Percentiles rank a stretch among this genome's conserved stretches.
Conservation (phyloP, 2,888 invertebrate species). For the Tiphia femorata region DNA sequence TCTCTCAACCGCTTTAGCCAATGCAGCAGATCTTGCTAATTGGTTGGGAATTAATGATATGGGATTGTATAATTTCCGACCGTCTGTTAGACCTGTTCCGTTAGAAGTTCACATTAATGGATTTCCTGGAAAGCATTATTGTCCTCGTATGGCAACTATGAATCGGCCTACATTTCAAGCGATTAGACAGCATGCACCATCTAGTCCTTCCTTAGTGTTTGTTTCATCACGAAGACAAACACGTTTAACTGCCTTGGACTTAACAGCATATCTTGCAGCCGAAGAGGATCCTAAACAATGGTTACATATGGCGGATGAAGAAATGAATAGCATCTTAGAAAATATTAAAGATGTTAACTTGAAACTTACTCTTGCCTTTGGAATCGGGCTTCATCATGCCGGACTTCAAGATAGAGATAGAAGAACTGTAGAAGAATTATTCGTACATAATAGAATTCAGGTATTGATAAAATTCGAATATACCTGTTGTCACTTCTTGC, state of each 20-base stretch:
- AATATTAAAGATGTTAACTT: conserved; percentile 87
- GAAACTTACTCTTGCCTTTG: conserved; percentile 94
- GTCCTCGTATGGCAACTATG: conserved; percentile 99
- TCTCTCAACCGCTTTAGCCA: conserved; percentile 96
- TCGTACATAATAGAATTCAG: conserved; percentile 95
- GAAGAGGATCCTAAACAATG: conserved; percentile 96
- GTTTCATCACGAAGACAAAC: conserved; percentile 98
- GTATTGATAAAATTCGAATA: conserved; percentile 64
- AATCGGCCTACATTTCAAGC: conserved; percentile 98
- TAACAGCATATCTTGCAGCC: conserved; percentile 90
- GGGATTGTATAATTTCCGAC: conserved; percentile 97
- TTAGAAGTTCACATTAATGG: conserved; percentile 94
- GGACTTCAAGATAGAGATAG: conserved; percentile 95
- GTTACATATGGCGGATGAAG: conserved; percentile 87
- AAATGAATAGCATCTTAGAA: conserved; percentile 81
- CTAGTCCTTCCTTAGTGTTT: conserved; percentile 92
- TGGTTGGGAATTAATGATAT: conserved; percentile 91
- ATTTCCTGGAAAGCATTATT: conserved; percentile 98
- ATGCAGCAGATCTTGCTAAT: conserved; percentile 95
- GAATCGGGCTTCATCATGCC: conserved; percentile 99
- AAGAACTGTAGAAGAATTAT: conserved; percentile 91
- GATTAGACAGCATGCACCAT: conserved; percentile 91
- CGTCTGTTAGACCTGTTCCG: conserved; percentile 97
- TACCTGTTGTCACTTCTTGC: no score
- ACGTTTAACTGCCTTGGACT: conserved; percentile 93